Conservation (phyloP, 1,140 invertebrate species). For the Panulirus ornatus region DNA sequence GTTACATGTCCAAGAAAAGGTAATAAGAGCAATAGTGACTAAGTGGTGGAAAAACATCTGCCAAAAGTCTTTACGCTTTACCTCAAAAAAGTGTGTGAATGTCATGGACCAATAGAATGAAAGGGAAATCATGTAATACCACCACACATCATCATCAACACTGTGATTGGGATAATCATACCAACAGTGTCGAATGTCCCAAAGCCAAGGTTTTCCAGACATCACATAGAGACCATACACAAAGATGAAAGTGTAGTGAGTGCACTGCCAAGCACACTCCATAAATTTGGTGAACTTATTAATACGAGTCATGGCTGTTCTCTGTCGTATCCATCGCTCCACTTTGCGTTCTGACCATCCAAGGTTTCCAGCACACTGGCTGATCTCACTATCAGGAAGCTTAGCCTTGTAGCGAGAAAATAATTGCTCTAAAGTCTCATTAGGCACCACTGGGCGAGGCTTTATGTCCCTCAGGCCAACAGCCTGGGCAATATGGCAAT, state of each 20-base stretch:
- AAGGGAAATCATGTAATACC: slow-evolving; percentile 80
- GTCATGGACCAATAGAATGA: slow-evolving; percentile 97
- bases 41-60: slow-evolving; percentile 84
- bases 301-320: slow-evolving; percentile 77
- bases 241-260: slow-evolving; percentile 92
- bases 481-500: slow-evolving; percentile 55
- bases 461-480: slow-evolving; percentile 71
- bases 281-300: slow-evolving; percentile 75
- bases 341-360: slow-evolving; percentile 93
- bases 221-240: slow-evolving; percentile 89
- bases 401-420: slow-evolving; percentile 67
- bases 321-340: slow-evolving; percentile 91
- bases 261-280: slow-evolving; percentile 83
- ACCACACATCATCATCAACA: slow-evolving; percentile 82
- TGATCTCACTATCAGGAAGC: slow-evolving; percentile 60
- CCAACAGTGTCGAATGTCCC: slow-evolving; percentile 95
- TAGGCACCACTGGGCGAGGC: slow-evolving; percentile 57
- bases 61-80: slow-evolving; percentile 78
- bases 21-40: slow-evolving; percentile 77
- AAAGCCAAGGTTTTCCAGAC: slow-evolving; percentile 96
- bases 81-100: slow-evolving; percentile 94
- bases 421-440: slow-evolving; percentile 62
- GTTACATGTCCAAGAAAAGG: slow-evolving; percentile 96
- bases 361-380: slow-evolving; percentile 86
- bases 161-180: slow-evolving; percentile 82